Conservation (phyloP, 2,113 vertebrate genomes). For the Albula goreensis region DNA sequence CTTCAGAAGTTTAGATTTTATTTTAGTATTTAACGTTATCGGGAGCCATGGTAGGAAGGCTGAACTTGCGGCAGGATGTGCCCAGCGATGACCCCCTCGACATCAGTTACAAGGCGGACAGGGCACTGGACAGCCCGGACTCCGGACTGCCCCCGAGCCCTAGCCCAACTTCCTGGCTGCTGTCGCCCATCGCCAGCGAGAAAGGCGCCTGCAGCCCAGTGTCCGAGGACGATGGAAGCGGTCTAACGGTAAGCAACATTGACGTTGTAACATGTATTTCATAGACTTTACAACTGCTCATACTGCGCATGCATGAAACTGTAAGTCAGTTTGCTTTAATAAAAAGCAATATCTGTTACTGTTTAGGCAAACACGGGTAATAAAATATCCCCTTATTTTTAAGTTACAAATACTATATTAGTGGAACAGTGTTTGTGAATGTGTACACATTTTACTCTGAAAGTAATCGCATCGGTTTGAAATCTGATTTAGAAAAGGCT, state of each 20-base stretch:
- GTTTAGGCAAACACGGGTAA: no score
- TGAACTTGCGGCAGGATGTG: slow-evolving; percentile 70
- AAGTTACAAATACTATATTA: no score
- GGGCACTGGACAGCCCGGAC: slow-evolving; percentile 85
- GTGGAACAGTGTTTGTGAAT: no score
- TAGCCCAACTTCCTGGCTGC: slow-evolving; percentile 77
- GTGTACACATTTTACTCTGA: no score
- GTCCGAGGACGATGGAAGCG: slow-evolving; percentile 59
- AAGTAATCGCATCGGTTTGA: no score
- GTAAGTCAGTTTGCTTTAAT: no score
- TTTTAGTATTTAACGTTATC: slow-evolving; percentile 28
- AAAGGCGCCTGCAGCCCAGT: slow-evolving; percentile 53
- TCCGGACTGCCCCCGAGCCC: slow-evolving; percentile 85
- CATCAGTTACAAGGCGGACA: slow-evolving; percentile 75
- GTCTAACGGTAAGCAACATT: slow-evolving; percentile 45
- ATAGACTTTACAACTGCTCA: no score
- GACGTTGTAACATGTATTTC: background rate
- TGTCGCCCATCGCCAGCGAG: slow-evolving; percentile 54
- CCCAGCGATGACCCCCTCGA: slow-evolving; percentile 77
- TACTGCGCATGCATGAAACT: no score
- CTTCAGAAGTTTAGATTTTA: background rate
- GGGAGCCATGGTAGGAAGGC: slow-evolving; percentile 77
- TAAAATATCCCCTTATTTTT: no score
- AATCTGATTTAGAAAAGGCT: no score
- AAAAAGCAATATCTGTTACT: no score